phyloP scores from a whole-genome alignment of 2,888 invertebrate genomes.

The Lepeophtheirus nordmannii region DNA sequence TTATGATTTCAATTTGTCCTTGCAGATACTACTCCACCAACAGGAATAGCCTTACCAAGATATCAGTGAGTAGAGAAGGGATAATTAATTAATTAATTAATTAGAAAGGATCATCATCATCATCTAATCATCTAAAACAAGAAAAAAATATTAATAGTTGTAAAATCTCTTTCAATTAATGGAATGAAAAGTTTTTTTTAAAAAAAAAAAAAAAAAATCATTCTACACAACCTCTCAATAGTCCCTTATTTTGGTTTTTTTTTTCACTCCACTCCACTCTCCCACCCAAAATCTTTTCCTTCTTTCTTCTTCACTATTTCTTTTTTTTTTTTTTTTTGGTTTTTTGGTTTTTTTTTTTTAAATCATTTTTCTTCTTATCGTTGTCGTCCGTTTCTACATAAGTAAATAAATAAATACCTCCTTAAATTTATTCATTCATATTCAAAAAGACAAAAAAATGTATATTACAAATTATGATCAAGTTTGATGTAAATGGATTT shows the following conservation, averaged over 20 bases:
- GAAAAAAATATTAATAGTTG: neutral
- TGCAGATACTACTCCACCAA: slow-evolving; percentile 13
- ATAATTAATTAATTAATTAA: neutral
- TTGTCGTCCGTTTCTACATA: slow-evolving; percentile 1
- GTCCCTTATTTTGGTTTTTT: no score
- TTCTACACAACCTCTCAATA: no score
- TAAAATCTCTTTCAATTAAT: neutral
- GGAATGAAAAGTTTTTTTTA: no score
- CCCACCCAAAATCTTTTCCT: neutral
- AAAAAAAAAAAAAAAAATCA: no score
- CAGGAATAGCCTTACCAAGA: slow-evolving; percentile 11
- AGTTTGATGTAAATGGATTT: no score
- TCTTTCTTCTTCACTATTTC: neutral
- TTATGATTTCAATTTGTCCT: neutral
- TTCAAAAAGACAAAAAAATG: neutral
- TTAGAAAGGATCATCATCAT: neutral
- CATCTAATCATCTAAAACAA: neutral
- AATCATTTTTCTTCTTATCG: neutral
- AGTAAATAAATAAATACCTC: neutral
- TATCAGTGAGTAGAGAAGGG: slow-evolving; percentile 5
- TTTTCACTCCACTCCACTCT: no score
- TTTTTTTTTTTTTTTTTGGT: neutral
- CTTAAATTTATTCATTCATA: no score
- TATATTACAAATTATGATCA: no score
- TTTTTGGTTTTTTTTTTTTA: no score